Evolutionary conservation across 2,113 vertebrate species (phyloP).

Genomic region (Barnardius zonarius): DNA sequence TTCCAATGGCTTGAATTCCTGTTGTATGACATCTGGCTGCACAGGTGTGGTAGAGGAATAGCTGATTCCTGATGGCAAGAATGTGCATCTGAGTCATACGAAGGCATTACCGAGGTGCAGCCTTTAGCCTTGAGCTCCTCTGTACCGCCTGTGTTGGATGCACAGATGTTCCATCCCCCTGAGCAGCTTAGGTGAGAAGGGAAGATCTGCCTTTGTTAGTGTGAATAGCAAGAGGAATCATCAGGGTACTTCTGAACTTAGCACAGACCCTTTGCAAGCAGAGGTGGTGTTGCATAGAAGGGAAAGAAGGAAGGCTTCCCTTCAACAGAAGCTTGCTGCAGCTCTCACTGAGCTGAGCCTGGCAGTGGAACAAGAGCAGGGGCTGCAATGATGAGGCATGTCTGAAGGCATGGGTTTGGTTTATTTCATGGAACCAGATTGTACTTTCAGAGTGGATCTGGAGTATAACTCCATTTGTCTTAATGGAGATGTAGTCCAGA

Average conservation of each 20-base stretch:
- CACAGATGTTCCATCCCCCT: neutral
- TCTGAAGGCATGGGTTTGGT: neutral
- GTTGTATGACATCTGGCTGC: conserved; percentile 10
- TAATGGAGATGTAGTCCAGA: conserved; percentile 3
- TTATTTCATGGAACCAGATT: neutral
- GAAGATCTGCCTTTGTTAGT: neutral
- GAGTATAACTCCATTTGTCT: neutral
- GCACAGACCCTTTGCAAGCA: neutral
- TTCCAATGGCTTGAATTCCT: neutral
- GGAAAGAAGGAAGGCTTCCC: neutral
- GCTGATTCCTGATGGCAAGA: neutral
- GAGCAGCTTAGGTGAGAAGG: neutral
- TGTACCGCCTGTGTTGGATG: neutral
- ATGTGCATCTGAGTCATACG: neutral
- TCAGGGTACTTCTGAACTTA: neutral
- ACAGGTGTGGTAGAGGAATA: neutral
- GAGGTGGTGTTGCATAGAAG: accelerated
- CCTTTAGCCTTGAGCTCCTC: neutral
- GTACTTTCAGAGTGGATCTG: neutral
- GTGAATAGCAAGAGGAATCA: neutral
- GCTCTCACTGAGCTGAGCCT: neutral
- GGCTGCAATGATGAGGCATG: neutral
- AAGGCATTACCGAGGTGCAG: neutral
- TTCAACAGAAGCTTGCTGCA: neutral
- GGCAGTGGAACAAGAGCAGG: neutral